Base-by-base conservation (phyloP, 35 echinoderm and acorn worm species). In the Lytechinus pictus region DNA sequence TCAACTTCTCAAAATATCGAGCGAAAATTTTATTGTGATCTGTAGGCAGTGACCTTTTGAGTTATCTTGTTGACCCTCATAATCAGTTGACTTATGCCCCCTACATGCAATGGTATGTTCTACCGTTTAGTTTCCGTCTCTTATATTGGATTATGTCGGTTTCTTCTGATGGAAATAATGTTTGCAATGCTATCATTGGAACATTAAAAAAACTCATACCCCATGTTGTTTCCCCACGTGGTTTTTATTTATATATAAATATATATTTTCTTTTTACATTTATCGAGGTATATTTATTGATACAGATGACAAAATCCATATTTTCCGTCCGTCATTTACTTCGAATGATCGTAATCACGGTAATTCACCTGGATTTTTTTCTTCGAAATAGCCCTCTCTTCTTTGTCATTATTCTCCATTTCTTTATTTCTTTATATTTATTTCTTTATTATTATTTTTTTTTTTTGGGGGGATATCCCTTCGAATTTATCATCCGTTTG, bases 1-100 rank as follows among this genome's bases (percentile, higher is more conserved):
- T 79, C 21, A 24, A 5, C 66, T n/a, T n/a, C 66, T 79, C 66
- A 79, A 24, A 79, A 79, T 79, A 24, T 79, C 66, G 21, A 27
- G 28, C n/a, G 53, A 53, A 57, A 93, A 93, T 57, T 93, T 93
- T 11, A 93, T 93, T 27, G 27, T 93, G 92, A 93, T 53, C 52
- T 93, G 92, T 93, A 27, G 16, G 53, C 9, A 10, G 92, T 57
- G 92, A 54, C 92, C 92, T 57, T 27, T 93, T 27, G 92, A 93
- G 54, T 93, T 93, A 93, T 93, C 92, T 93, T 27, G 92, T 93
- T 93, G 52, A 93, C 92, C 92, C 92, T 54, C 52, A 28, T 93
- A 93, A 93, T 93, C 92, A 54, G 55, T 57, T 93, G 27, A 93
- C 52, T 93, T 57, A 24, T 44, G 28, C 92, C 92, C 92, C 92